A percentile compares a stretch with the other conserved stretches of the same genome.
Evolutionary conservation across 1,140 invertebrate genomes (phyloP).

Genomic region (Zaprionus ghesquierei): DNA sequence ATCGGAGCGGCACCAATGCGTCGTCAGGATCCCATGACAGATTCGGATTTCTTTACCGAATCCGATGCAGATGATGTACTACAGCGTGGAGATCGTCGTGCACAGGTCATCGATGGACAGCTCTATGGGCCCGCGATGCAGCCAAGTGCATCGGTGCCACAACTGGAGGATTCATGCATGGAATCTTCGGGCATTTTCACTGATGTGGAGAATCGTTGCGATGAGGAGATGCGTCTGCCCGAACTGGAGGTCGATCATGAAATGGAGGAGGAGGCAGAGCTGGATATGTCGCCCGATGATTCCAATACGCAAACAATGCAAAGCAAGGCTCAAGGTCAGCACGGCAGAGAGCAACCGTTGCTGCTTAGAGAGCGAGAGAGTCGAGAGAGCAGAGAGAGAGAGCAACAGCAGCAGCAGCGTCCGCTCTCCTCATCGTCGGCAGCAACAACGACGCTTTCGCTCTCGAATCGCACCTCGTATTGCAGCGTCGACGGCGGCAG

Average conservation of each 20-base stretch:
- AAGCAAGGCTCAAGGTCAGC: slow-evolving; percentile 67
- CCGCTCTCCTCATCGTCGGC: slow-evolving; percentile 71
- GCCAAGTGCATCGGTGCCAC: slow-evolving; percentile 82
- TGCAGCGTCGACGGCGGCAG: slow-evolving; percentile 78
- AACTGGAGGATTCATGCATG: slow-evolving; percentile 87
- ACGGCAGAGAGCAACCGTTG: slow-evolving; percentile 6
- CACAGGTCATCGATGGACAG: slow-evolving; percentile 92
- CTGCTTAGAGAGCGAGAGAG: slow-evolving; percentile 16
- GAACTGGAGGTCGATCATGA: slow-evolving; percentile 55
- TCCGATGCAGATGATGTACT: slow-evolving; percentile 92
- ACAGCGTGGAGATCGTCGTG: slow-evolving; percentile 87
- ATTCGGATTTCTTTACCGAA: slow-evolving; percentile 94
- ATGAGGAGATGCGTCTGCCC: slow-evolving; percentile 74
- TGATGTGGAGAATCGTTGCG: slow-evolving; percentile 88
- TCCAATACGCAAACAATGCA: slow-evolving; percentile 82
- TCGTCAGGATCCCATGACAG: slow-evolving; percentile 91
- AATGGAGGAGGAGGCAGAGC: slow-evolving; percentile 28
- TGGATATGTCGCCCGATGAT: slow-evolving; percentile 85
- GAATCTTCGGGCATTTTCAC: slow-evolving; percentile 93
- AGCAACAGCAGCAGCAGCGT: slow-evolving; percentile 34
- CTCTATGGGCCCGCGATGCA: slow-evolving; percentile 88
- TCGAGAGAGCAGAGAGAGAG: slow-evolving; percentile 18
- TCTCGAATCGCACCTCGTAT: slow-evolving; percentile 81
- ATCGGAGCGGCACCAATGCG: slow-evolving; percentile 77
- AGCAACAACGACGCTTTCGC: slow-evolving; percentile 68